Evolutionary conservation across 2,888 invertebrate species (phyloP).

Genomic region (Entomobrya proxima): DNA sequence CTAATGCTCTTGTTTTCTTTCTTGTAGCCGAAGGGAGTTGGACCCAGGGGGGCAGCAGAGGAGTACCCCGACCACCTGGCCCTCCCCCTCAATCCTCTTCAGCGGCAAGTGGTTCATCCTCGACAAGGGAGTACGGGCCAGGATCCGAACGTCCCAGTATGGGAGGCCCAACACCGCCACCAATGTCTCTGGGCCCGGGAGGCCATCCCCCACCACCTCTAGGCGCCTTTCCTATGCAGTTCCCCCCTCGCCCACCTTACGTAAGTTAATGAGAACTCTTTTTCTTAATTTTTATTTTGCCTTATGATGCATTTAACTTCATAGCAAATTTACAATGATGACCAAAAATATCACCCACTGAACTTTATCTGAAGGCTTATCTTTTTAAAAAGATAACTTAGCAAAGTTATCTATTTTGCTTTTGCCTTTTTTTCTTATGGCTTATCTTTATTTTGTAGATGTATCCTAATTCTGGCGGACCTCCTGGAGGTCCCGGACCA

Average conservation of each 20-base stretch:
- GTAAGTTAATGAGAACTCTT: slow-evolving; percentile 60
- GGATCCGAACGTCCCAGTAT: slow-evolving; percentile 72
- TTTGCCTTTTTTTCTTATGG: neutral
- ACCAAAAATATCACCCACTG: slow-evolving; percentile 53
- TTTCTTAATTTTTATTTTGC: neutral
- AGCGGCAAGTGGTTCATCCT: slow-evolving; percentile 77
- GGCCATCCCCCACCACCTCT: slow-evolving; percentile 74
- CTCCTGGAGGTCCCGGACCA: slow-evolving; percentile 60
- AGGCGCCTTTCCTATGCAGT: slow-evolving; percentile 73
- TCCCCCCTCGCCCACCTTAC: slow-evolving; percentile 71
- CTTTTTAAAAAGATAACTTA: neutral
- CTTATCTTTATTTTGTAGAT: slow-evolving; percentile 53
- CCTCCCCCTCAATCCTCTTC: slow-evolving; percentile 80
- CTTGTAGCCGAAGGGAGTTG: slow-evolving; percentile 75
- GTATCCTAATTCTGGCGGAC: slow-evolving; percentile 69
- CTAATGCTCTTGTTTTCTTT: neutral
- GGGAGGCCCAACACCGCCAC: slow-evolving; percentile 75
- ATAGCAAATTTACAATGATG: slow-evolving; percentile 37
- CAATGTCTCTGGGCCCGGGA: slow-evolving; percentile 75
- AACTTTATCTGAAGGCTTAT: slow-evolving; percentile 28
- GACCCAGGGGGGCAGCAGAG: slow-evolving; percentile 75
- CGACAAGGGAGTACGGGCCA: slow-evolving; percentile 63
- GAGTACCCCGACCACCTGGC: slow-evolving; percentile 72
- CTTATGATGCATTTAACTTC: slow-evolving; percentile 33
- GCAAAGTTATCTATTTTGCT: neutral